Base-by-base conservation (phyloP, 2,888 invertebrate species). In the Agonum fuliginosum region DNA sequence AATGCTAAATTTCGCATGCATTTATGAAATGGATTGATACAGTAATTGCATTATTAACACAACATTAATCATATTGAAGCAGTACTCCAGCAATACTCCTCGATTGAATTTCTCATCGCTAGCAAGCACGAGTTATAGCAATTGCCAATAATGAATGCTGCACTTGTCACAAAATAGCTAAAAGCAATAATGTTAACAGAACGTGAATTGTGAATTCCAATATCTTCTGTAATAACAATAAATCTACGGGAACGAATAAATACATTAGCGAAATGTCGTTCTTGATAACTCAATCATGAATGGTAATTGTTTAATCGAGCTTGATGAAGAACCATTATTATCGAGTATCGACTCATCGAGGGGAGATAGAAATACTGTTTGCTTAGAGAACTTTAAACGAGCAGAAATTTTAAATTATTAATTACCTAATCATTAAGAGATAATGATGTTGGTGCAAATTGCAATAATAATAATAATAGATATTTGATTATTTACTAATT, bases 191-290 rank as follows among this genome's bases (percentile, higher is more conserved):
- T 73, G 62, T 73, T 73, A 74, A 27, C 65, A 30, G 74, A 73
- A 46, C 46, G 46, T 74, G 58, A 58, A 58, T 74, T 62, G 46
- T 74, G 58, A 58, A 58, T 74, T 62, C 62, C 62, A 74, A 74
- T 74, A 74, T 74, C 74, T 62, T 27, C 62, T 6, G 75, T 37
- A 75, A 75, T 75, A 75, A 67, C 75, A 34, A 67, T 75, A 75
- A 75, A 75, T 75, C 75, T 75, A 4, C 43, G 22, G 8, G 34
- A 67, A 51, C 30, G 75, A 12, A 51, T 75, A 75, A 67, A 46
- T 75, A 34, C 67, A 75, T 75, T 75, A 75, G 67, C 22, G 48
- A 75, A 67, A 67, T 75, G 67, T 67, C 46, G 30, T 75, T 75
- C 51, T 20, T 67, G 75, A 65, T 75, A 51, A 67, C 46, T 51